Evolutionary conservation across 1,140 invertebrate species (phyloP), one percentile per base, ranked within the genome.

Genomic region (Drosophila athabasca): DNA sequence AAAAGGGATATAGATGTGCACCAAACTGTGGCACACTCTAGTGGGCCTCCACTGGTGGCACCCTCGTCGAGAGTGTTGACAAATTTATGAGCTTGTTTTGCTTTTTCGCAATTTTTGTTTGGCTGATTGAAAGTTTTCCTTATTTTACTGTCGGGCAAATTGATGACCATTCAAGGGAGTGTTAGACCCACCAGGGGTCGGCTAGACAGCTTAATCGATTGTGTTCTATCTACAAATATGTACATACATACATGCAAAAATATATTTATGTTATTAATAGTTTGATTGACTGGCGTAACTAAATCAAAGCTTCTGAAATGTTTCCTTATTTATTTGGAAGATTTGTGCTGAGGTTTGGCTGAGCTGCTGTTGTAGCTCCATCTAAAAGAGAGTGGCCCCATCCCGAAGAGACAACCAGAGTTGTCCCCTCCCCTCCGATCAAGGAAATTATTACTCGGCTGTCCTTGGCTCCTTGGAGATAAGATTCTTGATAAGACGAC

Each of bases 61-160:
- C 50, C 46, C 11, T 75, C 55, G 77, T 60, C 73, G 41, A 70
- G 77, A 84, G 81, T 74, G 82, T 87, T 85, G 82, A 87, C 82
- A 85, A 87, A 87, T 85, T 85, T 85, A 85, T 87, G 62, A 85
- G 62, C 62, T 87, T 85, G 82, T 85, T 85, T 87, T 85, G 74
- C 76, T 62, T 72, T 61, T 75, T 55, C 68, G 45, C 51, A 69
- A 58, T 70, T 69, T 69, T 43, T 76, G 64, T 71, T 73, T 62
- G 58, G 43, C 59, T 80, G 73, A 80, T 80, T 80, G 68, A 76
- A 81, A 75, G 75, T 75, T 69, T 58, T 68, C 61, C 46, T 50
- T 65, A 61, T 74, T 65, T 67, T 57, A 26, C 62, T 45, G 15
- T 22, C 13, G 41, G 19, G 8, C 35, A 52, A 82, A 82, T 81